Evolutionary conservation across 1,140 invertebrate genomes (phyloP), one percentile per base, ranked within the genome.

Genomic region (Musca domestica): DNA sequence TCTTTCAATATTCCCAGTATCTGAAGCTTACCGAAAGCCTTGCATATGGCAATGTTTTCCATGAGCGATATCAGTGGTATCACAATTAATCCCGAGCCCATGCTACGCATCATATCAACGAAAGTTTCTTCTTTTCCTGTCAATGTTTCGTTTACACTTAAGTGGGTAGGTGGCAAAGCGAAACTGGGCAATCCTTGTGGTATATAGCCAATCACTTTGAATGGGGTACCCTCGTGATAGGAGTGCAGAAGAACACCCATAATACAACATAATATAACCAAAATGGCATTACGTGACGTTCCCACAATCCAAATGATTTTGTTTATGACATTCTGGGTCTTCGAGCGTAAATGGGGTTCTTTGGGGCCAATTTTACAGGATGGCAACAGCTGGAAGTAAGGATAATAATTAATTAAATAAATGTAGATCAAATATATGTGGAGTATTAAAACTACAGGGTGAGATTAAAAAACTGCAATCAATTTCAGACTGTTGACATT

Each of bases 11-110:
- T n/a, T n/a, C n/a, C n/a, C n/a, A n/a, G n/a, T n/a, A n/a, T n/a
- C n/a, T n/a, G n/a, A 30, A 30, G 70, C 73, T 72, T 25, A 80
- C 77, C 77, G 15, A 80, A 79, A 12, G 91, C 91, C 82, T 94
- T 94, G 76, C 91, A 93, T 68, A 94, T 91, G 9, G 92, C 89
- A 64, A 94, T 91, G 71, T 92, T 90, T 78, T 95, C 93, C 77
- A 95, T 86, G 19, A 95, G 82, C 22, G 90, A 89, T 69, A 95
- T 88, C 14, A 95, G 81, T 1, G 93, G 92, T 47, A 95, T 83
- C n/a, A 95, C 90, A 52, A 94, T 82, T 51, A 95, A 81, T 7
- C 91, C 91, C 14, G 89, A 89, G 22, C 90, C 90, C 72, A 93
- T 82, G 74, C 90, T 88, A 17, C 86, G 83, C 25, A 89, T 83